Evolutionary conservation across 1,140 invertebrate genomes (phyloP).

Genomic region (Meteorus sp.): DNA sequence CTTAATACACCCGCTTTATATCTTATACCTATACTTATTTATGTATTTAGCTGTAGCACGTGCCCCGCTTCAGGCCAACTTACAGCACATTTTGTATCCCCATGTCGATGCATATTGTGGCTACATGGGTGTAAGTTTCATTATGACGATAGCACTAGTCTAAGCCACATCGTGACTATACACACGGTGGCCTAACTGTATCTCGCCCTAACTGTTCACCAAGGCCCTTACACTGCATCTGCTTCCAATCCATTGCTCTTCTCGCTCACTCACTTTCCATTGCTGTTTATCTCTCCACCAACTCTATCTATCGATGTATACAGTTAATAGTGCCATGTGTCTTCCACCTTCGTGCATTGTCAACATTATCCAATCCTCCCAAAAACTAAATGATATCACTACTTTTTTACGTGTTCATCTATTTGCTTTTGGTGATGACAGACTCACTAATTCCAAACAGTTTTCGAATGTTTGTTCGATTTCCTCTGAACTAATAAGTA

Average conservation of each 20-base stretch:
- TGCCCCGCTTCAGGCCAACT: constrained; percentile 19
- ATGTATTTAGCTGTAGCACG: constrained; percentile 27
- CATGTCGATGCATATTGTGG: too few species aligned
- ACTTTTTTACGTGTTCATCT: too few species aligned
- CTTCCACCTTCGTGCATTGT: not conserved
- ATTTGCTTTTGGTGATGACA: too few species aligned
- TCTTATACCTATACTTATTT: constrained; percentile 24
- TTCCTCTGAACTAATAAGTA: too few species aligned
- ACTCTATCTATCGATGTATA: constrained; percentile 10
- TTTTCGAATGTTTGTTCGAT: too few species aligned
- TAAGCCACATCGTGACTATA: not conserved
- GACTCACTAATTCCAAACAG: too few species aligned
- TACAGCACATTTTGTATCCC: constrained; percentile 28
- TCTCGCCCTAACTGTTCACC: constrained; percentile 22
- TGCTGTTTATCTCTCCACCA: constrained; percentile 10
- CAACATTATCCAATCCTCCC: too few species aligned
- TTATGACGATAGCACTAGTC: constrained; percentile 3
- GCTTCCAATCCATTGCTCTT: constrained; percentile 10
- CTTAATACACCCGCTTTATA: constrained; percentile 8
- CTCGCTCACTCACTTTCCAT: not conserved
- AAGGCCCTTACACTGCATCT: constrained; percentile 14
- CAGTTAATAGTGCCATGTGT: constrained; percentile 9
- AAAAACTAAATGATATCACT: too few species aligned
- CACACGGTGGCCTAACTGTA: constrained; percentile 15
- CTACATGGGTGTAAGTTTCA: not conserved